Percentiles rank a stretch among this genome's conserved stretches.
Conservation (phyloP, 2,888 invertebrate genomes). For the Dermolepida albohirtum region DNA sequence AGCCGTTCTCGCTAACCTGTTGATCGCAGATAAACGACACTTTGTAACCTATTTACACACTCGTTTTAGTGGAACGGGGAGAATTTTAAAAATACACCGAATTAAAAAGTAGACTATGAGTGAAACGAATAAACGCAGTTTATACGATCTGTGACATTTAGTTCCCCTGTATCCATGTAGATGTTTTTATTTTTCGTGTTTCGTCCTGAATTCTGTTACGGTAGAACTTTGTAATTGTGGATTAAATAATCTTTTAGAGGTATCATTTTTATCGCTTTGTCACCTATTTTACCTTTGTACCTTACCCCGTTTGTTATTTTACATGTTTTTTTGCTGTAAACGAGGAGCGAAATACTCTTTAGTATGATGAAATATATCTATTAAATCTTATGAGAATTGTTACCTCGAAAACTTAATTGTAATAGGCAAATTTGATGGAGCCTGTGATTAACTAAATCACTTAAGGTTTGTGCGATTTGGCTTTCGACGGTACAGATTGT, state of each 20-base stretch:
- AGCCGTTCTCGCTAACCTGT: constrained; percentile 49
- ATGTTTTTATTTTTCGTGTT: constrained; percentile 10
- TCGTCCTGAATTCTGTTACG: constrained; percentile 7
- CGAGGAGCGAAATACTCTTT: too few relatives aligned
- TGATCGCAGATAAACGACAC: constrained; percentile 52
- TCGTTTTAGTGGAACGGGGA: constrained; percentile 37
- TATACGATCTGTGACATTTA: constrained; percentile 40
- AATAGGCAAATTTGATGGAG: too few relatives aligned
- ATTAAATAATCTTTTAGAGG: constrained; percentile 21
- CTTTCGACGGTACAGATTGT: too few relatives aligned
- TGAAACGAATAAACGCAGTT: constrained; percentile 41
- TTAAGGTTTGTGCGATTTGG: too few relatives aligned
- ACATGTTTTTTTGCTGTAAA: too few relatives aligned
- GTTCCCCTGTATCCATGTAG: constrained; percentile 38
- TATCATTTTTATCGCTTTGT: constrained; percentile 8
- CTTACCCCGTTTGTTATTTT: background rate
- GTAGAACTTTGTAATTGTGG: constrained; percentile 22
- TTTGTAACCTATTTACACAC: constrained; percentile 51
- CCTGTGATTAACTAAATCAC: too few relatives aligned
- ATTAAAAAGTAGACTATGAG: constrained; percentile 39
- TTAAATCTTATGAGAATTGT: too few relatives aligned
- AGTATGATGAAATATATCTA: too few relatives aligned
- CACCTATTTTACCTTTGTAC: constrained; percentile 20
- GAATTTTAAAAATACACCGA: constrained; percentile 21
- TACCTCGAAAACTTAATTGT: too few relatives aligned